phyloP scores from a whole-genome alignment of 1,140 invertebrate genomes.

The Limonius californicus region DNA sequence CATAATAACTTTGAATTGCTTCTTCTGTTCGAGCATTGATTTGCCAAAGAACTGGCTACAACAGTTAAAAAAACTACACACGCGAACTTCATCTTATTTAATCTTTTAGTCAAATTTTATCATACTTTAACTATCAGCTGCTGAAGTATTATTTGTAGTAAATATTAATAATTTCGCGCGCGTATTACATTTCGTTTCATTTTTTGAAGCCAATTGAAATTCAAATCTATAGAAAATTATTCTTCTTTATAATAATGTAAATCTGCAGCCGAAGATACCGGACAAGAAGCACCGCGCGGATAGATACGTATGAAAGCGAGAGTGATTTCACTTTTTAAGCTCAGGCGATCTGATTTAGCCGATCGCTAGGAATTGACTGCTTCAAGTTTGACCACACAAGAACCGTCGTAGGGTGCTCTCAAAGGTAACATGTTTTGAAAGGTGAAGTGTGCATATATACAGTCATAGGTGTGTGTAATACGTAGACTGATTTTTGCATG shows the following conservation, averaged over 20 bases:
- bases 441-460: not conserved
- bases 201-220: no score
- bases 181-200: no score
- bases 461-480: no score
- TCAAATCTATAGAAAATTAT: no score
- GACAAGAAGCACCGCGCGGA: no score
- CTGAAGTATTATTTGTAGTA: no score
- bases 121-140: no score
- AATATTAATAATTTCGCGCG: no score
- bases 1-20: conserved; percentile 40
- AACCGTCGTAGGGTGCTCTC: conserved; percentile 19
- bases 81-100: conserved; percentile 10
- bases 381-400: conserved; percentile 6
- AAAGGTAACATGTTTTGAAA: conserved; percentile 7
- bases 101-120: no score
- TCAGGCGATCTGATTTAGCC: conserved; percentile 28
- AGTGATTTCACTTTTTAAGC: conserved; percentile 24
- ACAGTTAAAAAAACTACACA: conserved; percentile 23
- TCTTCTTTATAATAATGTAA: no score
- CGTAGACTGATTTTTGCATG: no score
- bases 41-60: conserved; percentile 1
- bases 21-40: conserved; percentile 27
- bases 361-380: conserved; percentile 33
- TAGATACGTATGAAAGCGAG: conserved; percentile 29
- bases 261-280: no score